Evolutionary conservation across 2,113 vertebrate genomes (phyloP).

Genomic region (Verasper variegatus): DNA sequence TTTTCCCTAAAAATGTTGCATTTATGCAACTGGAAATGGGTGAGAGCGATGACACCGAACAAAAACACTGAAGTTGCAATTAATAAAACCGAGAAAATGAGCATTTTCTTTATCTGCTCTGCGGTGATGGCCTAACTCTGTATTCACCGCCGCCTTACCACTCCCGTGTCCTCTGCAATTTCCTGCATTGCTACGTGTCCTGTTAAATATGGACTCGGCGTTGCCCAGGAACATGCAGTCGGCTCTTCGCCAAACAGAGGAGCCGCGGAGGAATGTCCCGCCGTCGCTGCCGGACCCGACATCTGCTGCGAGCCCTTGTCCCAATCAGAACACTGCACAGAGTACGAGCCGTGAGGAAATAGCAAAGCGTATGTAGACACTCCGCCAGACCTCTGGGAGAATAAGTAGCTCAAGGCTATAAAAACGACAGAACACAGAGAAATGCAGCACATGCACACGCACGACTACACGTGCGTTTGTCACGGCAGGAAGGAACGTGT

Average conservation of each 20-base stretch:
- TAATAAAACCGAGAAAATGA: too few relatives aligned
- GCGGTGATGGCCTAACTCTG: background rate
- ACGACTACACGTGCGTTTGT: slow-evolving; percentile 13
- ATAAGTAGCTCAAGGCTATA: slow-evolving; percentile 33
- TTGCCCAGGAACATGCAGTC: too few relatives aligned
- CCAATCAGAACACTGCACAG: too few relatives aligned
- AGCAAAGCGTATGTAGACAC: background rate
- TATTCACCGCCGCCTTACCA: background rate
- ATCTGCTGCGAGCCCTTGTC: slow-evolving; percentile 45
- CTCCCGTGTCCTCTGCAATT: background rate
- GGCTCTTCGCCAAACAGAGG: background rate
- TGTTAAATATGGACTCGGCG: background rate
- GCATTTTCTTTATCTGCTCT: background rate
- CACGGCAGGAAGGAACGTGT: background rate
- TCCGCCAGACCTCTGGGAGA: slow-evolving; percentile 1
- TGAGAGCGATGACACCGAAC: too few relatives aligned
- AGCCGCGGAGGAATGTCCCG: background rate
- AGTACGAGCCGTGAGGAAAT: background rate
- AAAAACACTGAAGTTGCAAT: too few relatives aligned
- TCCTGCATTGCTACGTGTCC: background rate
- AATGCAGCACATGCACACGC: background rate
- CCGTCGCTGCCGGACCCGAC: slow-evolving; percentile 20
- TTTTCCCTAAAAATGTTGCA: too few relatives aligned
- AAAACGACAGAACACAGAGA: slow-evolving; percentile 18
- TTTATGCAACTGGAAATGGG: too few relatives aligned